phyloP scores from a whole-genome alignment of 2,113 vertebrate genomes.

The Laterallus jamaicensis region DNA sequence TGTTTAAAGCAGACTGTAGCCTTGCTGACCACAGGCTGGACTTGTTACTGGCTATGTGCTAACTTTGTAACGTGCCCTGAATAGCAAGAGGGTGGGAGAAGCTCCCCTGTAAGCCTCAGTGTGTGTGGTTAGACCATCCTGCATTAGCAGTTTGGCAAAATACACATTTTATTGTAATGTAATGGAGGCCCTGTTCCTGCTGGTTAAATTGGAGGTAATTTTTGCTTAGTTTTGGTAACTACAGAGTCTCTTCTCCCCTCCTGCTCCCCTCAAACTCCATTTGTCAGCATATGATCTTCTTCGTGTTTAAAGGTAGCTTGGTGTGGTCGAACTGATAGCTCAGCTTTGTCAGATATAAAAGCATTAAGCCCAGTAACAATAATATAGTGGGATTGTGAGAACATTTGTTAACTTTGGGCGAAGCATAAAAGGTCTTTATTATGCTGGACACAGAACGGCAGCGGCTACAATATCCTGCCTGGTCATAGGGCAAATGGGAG shows the following conservation, averaged over 20 bases:
- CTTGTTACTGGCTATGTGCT: background rate
- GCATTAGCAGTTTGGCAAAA: background rate
- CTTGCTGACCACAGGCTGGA: background rate
- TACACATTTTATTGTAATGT: background rate
- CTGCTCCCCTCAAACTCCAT: background rate
- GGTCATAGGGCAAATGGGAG: background rate
- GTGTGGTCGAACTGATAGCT: rapidly evolving
- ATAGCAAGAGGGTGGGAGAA: constrained; percentile 18
- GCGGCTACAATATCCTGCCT: background rate
- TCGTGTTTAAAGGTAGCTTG: background rate
- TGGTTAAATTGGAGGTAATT: background rate
- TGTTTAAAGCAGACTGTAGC: background rate
- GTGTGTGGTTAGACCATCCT: background rate
- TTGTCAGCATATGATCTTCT: rapidly evolving
- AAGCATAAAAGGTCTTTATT: background rate
- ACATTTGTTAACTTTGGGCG: background rate
- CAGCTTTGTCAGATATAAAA: background rate
- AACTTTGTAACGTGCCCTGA: background rate
- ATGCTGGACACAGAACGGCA: background rate
- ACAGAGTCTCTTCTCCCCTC: background rate
- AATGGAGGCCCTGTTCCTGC: background rate
- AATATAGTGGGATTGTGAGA: background rate
- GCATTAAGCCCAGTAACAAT: background rate
- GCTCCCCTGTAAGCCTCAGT: background rate
- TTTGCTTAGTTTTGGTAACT: background rate